Evolutionary conservation across 2,888 invertebrate genomes (phyloP), one percentile per base, ranked within the genome.

Genomic region (Unio pictorum): DNA sequence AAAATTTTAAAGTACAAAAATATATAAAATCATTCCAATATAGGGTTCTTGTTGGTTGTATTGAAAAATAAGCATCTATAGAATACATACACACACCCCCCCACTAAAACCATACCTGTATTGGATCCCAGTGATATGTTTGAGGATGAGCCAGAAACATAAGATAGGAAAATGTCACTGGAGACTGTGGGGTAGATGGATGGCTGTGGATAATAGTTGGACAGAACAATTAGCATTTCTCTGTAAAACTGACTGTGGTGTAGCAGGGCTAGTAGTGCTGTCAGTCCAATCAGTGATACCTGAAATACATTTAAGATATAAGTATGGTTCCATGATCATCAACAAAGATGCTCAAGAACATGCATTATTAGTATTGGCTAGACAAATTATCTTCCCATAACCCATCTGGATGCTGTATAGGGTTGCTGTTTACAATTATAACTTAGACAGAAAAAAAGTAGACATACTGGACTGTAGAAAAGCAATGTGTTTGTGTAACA

Each of bases 181-280:
- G 72, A 72, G 26, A 81, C 74, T 18, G 85, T 69, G 4, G 88
- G 84, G 66, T 87, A 85, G 57, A 89, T 84, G 17, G 82, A 74
- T 2, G 86, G 83, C 66, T 87, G 83, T 18, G 85, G 80, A 73
- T 85, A 88, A 73, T 86, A 86, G 70, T 83, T 84, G 20, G 83
- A 75, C 66, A 88, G 63, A 64, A 88, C 75, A 54, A 80, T 75
- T 20, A 77, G 67, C 80, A 89, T 80, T 74, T 85, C 84, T 56
- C 80, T 76, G 75, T 88, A 89, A 75, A 89, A 87, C 71, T 87
- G 84, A 62, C 86, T 86, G 77, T 88, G 88, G 64, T 87, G 86
- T 7, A 89, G 75, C 60, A 89, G 76, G 0, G 86, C 87, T 68
- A 85, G 74, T 62, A 89, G 76, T 5, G 89, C 88, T 15, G 85